Percentiles rank a stretch among this genome's conserved stretches.
Evolutionary conservation across 2,113 vertebrate genomes (phyloP).

Genomic region (Hemiscyllium ocellatum): DNA sequence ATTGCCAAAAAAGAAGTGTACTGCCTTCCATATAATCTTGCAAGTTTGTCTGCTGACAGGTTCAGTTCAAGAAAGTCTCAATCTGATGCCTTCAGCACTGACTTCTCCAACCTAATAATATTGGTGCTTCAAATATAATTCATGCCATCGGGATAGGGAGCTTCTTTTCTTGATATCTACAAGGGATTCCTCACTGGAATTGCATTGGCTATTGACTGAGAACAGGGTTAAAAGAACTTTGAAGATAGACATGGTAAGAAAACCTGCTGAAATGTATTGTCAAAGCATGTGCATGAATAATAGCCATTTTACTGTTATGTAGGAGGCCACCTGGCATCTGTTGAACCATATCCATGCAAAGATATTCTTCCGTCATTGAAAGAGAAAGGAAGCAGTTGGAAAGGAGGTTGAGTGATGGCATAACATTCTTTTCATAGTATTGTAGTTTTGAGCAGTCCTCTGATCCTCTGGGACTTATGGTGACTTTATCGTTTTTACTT

Average conservation of each 20-base stretch:
- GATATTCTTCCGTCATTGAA: neutral
- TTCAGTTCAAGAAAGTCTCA: neutral
- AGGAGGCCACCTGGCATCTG: neutral
- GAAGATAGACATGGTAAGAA: neutral
- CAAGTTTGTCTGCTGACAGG: neutral
- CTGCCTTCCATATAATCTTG: neutral
- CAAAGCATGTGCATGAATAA: neutral
- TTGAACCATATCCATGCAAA: neutral
- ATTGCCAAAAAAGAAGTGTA: neutral
- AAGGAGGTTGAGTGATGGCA: neutral
- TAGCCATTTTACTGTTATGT: neutral
- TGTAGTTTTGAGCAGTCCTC: neutral
- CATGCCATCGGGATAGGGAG: neutral
- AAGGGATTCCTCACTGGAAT: neutral
- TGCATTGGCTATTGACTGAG: neutral
- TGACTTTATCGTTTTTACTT: no score
- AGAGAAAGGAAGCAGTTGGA: neutral
- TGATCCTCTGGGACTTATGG: no score
- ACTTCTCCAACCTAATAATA: no score
- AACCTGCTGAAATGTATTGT: neutral
- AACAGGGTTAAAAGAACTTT: neutral
- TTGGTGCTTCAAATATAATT: neutral
- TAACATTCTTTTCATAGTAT: neutral
- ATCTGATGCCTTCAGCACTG: neutral
- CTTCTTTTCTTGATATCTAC: neutral